Percentiles rank a stretch among this genome's conserved stretches.
Evolutionary conservation across 2,797 vertebrate genomes (phyloP).

Genomic region (Pseudomugil gertrudae): DNA sequence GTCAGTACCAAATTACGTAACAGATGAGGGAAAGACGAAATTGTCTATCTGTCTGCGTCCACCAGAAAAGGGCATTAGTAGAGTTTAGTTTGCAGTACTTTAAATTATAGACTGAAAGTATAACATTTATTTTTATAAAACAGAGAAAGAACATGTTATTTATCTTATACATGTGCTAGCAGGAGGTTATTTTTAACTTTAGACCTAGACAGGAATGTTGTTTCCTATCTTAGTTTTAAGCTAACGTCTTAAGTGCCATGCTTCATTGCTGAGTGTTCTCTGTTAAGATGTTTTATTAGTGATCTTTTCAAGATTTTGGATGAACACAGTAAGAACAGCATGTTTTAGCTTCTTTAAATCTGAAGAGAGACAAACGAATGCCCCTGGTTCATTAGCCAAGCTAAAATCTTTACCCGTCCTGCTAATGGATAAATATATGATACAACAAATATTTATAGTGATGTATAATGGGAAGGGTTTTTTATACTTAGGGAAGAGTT

Average conservation of each 20-base stretch:
- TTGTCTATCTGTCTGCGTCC: no score
- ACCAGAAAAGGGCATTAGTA: not conserved
- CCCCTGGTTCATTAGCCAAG: no score
- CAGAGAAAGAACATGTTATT: no score
- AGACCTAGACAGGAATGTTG: not conserved
- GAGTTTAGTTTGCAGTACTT: not conserved
- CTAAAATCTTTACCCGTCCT: not conserved
- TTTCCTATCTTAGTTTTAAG: not conserved
- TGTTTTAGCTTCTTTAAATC: no score
- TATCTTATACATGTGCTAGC: not conserved
- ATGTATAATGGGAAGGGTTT: not conserved
- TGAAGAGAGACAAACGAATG: no score
- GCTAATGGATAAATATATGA: not conserved
- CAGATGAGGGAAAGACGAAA: no score
- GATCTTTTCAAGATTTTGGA: not conserved
- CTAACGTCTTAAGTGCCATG: not conserved
- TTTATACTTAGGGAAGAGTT: not conserved
- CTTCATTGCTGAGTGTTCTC: not conserved
- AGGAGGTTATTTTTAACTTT: not conserved
- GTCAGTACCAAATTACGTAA: no score
- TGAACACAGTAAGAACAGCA: not conserved
- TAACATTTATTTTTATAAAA: not conserved
- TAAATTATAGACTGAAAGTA: not conserved
- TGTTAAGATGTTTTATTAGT: not conserved
- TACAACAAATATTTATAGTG: not conserved